Conservation (phyloP, 2,113 vertebrate genomes). For the Sander vitreus region DNA sequence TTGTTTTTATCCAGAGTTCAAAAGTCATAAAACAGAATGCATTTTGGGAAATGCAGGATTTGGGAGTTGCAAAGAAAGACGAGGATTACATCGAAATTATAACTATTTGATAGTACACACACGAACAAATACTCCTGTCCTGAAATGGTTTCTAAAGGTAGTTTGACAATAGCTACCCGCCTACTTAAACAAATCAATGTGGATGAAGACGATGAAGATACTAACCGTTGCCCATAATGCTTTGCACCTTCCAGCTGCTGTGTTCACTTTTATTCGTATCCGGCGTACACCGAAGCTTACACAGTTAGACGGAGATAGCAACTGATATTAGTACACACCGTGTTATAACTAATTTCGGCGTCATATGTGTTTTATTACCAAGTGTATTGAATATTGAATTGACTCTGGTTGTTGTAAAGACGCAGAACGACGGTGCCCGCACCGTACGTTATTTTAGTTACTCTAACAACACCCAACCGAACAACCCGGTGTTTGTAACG, state of each 20-base stretch:
- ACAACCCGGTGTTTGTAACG: not conserved
- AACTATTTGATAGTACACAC: not conserved
- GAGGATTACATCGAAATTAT: not conserved
- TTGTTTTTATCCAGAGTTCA: conserved; percentile 88
- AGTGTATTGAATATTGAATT: not conserved
- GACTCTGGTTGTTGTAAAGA: not conserved
- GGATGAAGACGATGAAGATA: no score
- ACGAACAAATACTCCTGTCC: rapidly evolving
- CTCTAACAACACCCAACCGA: not conserved
- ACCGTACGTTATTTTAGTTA: not conserved
- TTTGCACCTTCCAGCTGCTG: conserved; percentile 38
- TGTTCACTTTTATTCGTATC: rapidly evolving
- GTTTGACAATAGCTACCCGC: not conserved
- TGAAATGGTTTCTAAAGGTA: not conserved
- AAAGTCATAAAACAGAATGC: conserved; percentile 56
- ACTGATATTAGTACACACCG: rapidly evolving
- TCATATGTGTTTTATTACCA: not conserved
- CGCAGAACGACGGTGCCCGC: rapidly evolving
- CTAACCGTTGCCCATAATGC: conserved; percentile 58
- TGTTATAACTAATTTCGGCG: not conserved
- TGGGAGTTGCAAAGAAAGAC: rapidly evolving
- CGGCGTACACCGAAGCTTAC: not conserved
- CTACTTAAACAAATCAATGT: not conserved
- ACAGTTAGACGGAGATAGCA: not conserved
- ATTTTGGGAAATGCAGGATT: conserved; percentile 84